Evolutionary conservation across 1,140 invertebrate genomes (phyloP).

Genomic region (Drosophila nannoptera): DNA sequence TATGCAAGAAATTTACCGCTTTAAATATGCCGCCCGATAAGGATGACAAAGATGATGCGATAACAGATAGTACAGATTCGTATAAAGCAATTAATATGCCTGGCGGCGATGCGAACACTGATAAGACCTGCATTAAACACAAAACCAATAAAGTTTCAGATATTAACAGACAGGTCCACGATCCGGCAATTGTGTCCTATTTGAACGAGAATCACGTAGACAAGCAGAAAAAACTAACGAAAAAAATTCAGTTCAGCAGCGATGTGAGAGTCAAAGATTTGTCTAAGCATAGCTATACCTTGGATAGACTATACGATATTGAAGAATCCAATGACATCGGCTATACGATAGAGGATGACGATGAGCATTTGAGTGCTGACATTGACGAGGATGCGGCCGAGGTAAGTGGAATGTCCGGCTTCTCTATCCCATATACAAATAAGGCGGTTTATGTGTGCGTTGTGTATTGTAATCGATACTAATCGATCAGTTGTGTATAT

Average conservation of each 20-base stretch:
- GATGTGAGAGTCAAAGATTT: conserved; percentile 46
- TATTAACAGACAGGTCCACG: conserved; percentile 35
- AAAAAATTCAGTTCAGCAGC: conserved; percentile 43
- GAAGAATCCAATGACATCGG: conserved; percentile 33
- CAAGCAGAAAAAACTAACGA: conserved; percentile 11
- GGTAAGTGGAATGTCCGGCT: conserved; percentile 34
- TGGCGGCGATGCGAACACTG: conserved; percentile 37
- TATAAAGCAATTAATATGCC: conserved; percentile 27
- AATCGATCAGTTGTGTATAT: conserved; percentile 13
- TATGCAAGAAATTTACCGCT: conserved; percentile 14
- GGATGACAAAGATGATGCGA: conserved; percentile 39
- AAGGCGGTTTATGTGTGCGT: neutral
- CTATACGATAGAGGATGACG: conserved; percentile 52
- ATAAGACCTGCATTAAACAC: conserved; percentile 46
- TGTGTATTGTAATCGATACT: conserved; percentile 18
- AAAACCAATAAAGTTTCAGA: conserved; percentile 68
- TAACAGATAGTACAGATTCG: conserved; percentile 35
- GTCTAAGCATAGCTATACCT: conserved; percentile 27
- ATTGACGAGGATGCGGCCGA: conserved; percentile 11
- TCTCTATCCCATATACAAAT: neutral
- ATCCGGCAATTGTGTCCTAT: conserved; percentile 8
- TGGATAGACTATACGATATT: conserved; percentile 36
- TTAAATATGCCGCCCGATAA: conserved; percentile 51
- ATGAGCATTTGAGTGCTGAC: conserved; percentile 24
- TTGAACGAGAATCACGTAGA: conserved; percentile 28